A percentile compares a stretch with the other conserved stretches of the same genome.
Conservation (phyloP, 1,140 invertebrate species). For the Drosophila ambigua region DNA sequence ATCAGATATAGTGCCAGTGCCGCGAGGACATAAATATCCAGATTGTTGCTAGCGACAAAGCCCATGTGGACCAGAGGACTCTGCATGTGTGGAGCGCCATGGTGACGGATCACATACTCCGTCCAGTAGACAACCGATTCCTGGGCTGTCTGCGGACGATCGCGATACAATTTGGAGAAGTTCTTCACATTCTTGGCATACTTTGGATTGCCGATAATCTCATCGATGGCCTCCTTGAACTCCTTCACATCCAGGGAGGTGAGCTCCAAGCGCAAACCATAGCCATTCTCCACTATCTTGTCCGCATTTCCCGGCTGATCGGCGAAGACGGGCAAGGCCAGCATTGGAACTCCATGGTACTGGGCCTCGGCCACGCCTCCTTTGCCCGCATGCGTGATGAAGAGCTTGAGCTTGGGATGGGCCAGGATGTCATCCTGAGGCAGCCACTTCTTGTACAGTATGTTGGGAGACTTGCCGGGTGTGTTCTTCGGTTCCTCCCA, state of each 20-base stretch:
- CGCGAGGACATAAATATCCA: conserved; percentile 61
- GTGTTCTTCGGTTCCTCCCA: conserved; percentile 85
- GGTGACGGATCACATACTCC: conserved; percentile 83
- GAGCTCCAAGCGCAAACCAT: conserved; percentile 83
- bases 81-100: conserved; percentile 84
- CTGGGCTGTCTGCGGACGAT: conserved; percentile 69
- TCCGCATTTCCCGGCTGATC: conserved; percentile 87
- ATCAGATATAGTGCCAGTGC: conserved; percentile 34
- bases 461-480: conserved; percentile 86
- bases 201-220: conserved; percentile 64
- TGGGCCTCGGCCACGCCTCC: conserved; percentile 89
- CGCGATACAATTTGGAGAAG: conserved; percentile 74
- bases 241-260: conserved; percentile 75
- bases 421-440: conserved; percentile 89
- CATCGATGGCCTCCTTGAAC: conserved; percentile 60
- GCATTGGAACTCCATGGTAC: conserved; percentile 88
- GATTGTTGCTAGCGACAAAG: conserved; percentile 43
- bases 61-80: conserved; percentile 78
- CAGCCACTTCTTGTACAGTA: conserved; percentile 88
- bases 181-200: conserved; percentile 58
- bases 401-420: conserved; percentile 88
- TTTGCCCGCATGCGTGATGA: conserved; percentile 90
- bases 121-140: conserved; percentile 74
- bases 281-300: conserved; percentile 83
- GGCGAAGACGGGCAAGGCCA: conserved; percentile 88